phyloP scores from a whole-genome alignment of 2,888 invertebrate genomes.

The Agrochola lychnidis region DNA sequence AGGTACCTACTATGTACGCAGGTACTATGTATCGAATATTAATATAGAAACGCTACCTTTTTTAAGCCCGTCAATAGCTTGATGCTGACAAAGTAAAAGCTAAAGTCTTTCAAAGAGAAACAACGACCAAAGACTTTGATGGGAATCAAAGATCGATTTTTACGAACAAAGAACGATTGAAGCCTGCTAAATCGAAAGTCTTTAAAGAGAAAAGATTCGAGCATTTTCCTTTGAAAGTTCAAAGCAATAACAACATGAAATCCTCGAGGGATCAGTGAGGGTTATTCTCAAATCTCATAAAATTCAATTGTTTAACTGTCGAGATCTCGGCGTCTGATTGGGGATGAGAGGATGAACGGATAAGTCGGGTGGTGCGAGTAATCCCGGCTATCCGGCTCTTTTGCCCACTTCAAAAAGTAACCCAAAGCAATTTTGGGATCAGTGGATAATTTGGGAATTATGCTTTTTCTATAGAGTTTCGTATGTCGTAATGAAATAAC shows the following conservation, averaged over 20 bases:
- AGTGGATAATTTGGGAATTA: constrained; percentile 30
- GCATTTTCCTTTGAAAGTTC: constrained; percentile 35
- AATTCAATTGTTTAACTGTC: constrained; percentile 63
- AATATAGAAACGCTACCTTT: not conserved
- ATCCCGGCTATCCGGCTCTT: constrained; percentile 46
- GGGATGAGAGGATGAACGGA: constrained; percentile 42
- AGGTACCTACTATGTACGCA: too few species aligned
- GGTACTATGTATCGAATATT: not conserved
- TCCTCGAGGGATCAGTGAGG: constrained; percentile 31
- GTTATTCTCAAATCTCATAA: constrained; percentile 53
- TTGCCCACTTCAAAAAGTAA: constrained; percentile 24
- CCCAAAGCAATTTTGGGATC: constrained; percentile 16
- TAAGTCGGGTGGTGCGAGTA: constrained; percentile 37
- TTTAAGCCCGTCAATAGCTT: constrained; percentile 10
- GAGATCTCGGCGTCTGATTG: constrained; percentile 53
- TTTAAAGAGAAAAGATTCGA: constrained; percentile 24
- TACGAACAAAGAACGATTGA: constrained; percentile 19
- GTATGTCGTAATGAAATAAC: too few species aligned
- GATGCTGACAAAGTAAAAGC: constrained; percentile 21
- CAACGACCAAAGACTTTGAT: constrained; percentile 25
- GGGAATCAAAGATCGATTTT: constrained; percentile 22
- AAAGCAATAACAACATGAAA: constrained; percentile 48
- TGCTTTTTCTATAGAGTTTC: too few species aligned
- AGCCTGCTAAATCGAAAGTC: constrained; percentile 23
- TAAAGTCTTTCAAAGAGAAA: constrained; percentile 31